Evolutionary conservation across 1,140 invertebrate species (phyloP), one percentile per base, ranked within the genome.

Genomic region (Aphis craccivora): DNA sequence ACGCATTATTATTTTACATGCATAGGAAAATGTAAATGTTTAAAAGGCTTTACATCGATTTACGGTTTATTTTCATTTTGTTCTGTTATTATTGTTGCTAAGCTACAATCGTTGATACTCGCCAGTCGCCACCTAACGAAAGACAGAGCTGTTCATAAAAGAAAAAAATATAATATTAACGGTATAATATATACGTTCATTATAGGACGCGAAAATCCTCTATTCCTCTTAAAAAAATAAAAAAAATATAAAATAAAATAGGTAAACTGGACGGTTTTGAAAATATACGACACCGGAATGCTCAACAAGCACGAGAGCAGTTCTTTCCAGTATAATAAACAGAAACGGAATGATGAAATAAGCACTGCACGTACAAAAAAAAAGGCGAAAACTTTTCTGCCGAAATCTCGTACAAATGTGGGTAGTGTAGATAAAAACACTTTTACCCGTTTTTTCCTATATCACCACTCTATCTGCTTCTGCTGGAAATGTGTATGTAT

Each of bases 1-100:
- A 86, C 40, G 43, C 23, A 90, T 45, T 88, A 51, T 88, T 48
- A 30, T 30, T 35, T 48, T 35, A 90, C 30, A 60, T 30, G 88
- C 53, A 9, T 43, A 90, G 53, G 51, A 67, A 90, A 67, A 90
- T 90, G 76, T 92, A 92, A 92, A 92, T 92, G 91, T 92, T 92
- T 92, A 84, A 92, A 51, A 92, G 91, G 91, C 25, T 81, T 81
- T 67, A n/a, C 60, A 92, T 92, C 91, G 91, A 92, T 92, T 92
- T 92, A 91, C 11, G n/a, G 30, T 67, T 91, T 48, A 35, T 91
- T 67, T 51, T 37, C 51, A 43, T 51, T 81, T 43, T 18, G 2
- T 76, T n/a, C 14, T 76, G n/a, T 76, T 76, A 67, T n/a, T 51
- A 76, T n/a, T 91, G 91, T 92, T 92, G 91, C 91, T 92, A 92